Conservation (phyloP, 2,797 vertebrate genomes). For the Rhynchotus rufescens region DNA sequence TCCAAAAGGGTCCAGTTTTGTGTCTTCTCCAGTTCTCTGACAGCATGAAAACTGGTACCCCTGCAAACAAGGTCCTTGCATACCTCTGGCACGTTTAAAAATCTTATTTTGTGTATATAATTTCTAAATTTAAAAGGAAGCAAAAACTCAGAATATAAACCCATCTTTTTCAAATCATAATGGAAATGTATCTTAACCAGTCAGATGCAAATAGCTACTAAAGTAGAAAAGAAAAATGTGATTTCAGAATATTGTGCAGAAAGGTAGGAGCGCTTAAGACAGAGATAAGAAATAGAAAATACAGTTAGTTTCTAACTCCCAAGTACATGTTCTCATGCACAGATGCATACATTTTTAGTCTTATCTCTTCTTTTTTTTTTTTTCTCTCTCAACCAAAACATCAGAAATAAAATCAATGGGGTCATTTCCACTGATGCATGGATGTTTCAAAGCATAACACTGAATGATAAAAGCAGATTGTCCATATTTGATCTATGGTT, state of each 20-base stretch:
- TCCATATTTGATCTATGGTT: background rate
- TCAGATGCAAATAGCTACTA: background rate
- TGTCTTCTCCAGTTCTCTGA: background rate
- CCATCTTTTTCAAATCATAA: background rate
- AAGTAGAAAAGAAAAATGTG: background rate
- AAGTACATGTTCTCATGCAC: background rate
- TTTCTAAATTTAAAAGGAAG: background rate
- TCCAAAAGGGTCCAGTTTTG: background rate
- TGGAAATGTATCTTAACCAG: background rate
- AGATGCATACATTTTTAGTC: background rate
- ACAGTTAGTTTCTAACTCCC: background rate
- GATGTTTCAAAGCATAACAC: conserved; percentile 13
- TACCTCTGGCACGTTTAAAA: background rate
- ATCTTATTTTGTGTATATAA: background rate
- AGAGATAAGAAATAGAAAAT: background rate
- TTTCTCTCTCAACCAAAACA: background rate
- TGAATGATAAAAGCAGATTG: conserved; percentile 14
- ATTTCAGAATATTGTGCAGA: background rate
- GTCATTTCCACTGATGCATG: background rate
- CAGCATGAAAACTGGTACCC: background rate
- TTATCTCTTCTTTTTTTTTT: background rate
- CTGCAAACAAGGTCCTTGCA: background rate
- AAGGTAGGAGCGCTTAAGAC: background rate
- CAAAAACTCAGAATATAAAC: background rate
- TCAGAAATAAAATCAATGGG: conserved; percentile 9